Evolutionary conservation across 2,797 vertebrate species (phyloP), one percentile per base, ranked within the genome.

Genomic region (Characodon lateralis): DNA sequence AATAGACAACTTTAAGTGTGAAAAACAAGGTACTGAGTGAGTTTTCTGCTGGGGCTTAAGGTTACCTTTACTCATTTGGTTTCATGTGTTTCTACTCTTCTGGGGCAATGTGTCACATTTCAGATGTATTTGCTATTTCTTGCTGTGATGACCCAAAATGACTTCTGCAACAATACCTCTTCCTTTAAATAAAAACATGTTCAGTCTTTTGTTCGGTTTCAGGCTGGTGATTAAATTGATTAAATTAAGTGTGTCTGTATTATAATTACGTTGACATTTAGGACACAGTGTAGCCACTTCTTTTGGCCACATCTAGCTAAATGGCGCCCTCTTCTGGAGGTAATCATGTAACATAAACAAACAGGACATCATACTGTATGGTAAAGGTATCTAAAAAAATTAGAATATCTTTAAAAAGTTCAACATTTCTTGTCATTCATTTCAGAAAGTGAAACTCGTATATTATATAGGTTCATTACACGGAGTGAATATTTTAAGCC

Each of bases 271-370:
- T 20, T 28, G 43, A 66, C 7, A 56, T 20, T n/a, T 12, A 43
- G 18, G 18, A 41, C 6, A 69, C 41, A 9, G 59, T 51, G 13
- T 6, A 55, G 50, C 55, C 1, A 14, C 10, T 43, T 35, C 28
- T 48, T 1, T 0, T 72, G n/a, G 50, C 35, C 24, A 51, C 59
- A 73, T 26, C 18, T 79, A 46, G 78, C 48, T 73, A 7, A 24
- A 35, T 58, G 50, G 65, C 68, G 71, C 74, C 78, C 72, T 79
- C 82, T 77, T 56, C 46, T 83, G 82, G 78, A 39, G 12, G n/a
- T 56, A 70, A 48, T 14, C 2, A n/a, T 2, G 22, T 2, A n/a
- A 26, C 66, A 48, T 16, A 14, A 69, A 46, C 39, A 53, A 48
- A 10, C 43, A 65, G 2, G 31, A 14, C 14, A 16, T 65, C 31